These are phyloP conservation scores for Trogon surrucura DNA, from an alignment of 2,113 vertebrate species.

Conservation along the genomic window DNA sequence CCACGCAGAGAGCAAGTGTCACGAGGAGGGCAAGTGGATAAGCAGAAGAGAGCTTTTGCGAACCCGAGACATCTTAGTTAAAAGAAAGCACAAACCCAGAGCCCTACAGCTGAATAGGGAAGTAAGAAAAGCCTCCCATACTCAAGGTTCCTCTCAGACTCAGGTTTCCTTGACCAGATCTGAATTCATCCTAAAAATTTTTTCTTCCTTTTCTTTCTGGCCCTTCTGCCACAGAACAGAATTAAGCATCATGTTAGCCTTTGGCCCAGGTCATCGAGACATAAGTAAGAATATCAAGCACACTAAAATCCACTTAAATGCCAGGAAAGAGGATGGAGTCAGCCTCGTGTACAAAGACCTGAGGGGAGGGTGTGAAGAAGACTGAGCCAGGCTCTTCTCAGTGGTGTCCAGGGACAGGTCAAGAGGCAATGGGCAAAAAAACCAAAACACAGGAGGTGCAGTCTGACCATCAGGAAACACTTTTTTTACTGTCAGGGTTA, in stretches of 20 bases:
- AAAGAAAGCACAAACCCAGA: not conserved
- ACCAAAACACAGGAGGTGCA: not conserved
- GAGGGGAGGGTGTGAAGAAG: not conserved
- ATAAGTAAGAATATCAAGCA: not conserved
- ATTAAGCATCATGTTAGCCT: not conserved
- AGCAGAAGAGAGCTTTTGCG: not conserved
- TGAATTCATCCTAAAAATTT: not conserved
- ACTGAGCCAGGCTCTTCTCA: not conserved
- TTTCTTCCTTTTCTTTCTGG: not conserved
- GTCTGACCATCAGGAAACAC: not conserved
- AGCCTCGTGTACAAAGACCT: not conserved
- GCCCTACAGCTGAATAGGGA: too few relatives aligned
- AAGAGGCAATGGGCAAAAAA: not conserved
- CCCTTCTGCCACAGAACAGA: not conserved
- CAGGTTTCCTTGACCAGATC: not conserved
- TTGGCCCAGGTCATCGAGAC: not conserved
- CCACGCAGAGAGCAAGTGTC: rapidly evolving
- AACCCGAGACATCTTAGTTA: not conserved
- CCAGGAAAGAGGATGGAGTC: not conserved
- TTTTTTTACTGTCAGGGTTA: not conserved
- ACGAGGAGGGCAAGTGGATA: rapidly evolving
- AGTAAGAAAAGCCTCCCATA: not conserved
- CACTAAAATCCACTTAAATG: rapidly evolving
- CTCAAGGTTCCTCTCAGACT: not conserved
- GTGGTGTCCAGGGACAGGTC: not conserved